These are phyloP conservation scores for Lanistes nyassanus DNA, from an alignment of 1,140 invertebrate genomes.

Conservation along the genomic window DNA sequence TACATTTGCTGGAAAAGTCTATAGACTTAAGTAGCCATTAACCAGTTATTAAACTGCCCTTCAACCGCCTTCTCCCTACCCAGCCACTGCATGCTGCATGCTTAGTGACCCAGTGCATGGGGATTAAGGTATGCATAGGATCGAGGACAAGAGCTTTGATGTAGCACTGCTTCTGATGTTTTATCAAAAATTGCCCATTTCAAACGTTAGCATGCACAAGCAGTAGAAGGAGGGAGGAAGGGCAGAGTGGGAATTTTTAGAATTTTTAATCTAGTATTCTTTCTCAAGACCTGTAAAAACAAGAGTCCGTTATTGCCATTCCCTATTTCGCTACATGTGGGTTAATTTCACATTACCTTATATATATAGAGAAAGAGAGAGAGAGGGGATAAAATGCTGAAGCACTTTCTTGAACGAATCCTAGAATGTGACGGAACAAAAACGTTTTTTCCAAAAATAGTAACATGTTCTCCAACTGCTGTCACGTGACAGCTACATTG, in stretches of 20 bases:
- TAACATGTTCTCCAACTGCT: background rate
- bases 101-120: no score
- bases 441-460: background rate
- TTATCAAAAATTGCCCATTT: background rate
- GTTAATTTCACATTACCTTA: background rate
- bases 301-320: background rate
- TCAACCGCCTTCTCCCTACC: no score
- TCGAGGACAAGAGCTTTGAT: background rate
- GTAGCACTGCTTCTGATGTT: background rate
- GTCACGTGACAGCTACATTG: background rate
- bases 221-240: background rate
- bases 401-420: no score
- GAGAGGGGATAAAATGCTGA: no score
- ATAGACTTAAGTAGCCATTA: no score
- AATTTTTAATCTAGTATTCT: background rate
- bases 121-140: background rate
- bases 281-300: background rate
- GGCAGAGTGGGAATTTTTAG: background rate
- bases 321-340: background rate
- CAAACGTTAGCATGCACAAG: background rate
- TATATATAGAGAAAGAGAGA: no score
- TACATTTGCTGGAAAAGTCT: no score
- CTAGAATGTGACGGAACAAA: background rate
- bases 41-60: no score
- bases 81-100: no score